Base-by-base conservation (phyloP, 1,140 invertebrate species). In the Zaprionus taronus region DNA sequence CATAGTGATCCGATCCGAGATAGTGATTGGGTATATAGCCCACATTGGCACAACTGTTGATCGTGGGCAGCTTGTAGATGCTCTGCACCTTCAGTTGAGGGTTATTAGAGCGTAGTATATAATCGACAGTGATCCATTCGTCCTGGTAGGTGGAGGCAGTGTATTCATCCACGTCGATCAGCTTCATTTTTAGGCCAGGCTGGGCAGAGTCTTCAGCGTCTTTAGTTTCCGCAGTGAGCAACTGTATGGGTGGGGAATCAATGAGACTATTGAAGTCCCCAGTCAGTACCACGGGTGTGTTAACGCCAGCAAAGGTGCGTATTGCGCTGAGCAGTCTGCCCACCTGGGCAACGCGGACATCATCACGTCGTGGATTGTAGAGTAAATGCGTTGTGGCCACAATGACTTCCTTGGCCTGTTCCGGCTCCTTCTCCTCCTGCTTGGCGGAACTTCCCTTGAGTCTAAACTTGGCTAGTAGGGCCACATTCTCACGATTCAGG, bases 341-440 rank as follows among this genome's bases (percentile, higher is more conserved):
- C 22, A 95, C 93, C 93, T 99, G 98, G 1, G 97, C 98, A 17
- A 99, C 93, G 83, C 98, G 95, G 0, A 99, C 95, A 93, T 99
- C 98, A 24, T 96, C 95, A 28, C 98, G 93, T 81, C 94, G 95
- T 0, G 97, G 97, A 94, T 99, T 99, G 91, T 97, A 99, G 6
- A 99, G 93, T n/a, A 99, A 93, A 94, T 99, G 98, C 0, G 98
- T 99, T 4, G 97, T 99, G 5, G 97, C 97, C 0, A 99, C 94
- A 28, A 97, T 94, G 57, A 98, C 92, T 22, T 95, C 93, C 6
- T 80, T 85, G 24, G 69, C 26, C 12, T 63, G 44, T 0, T 61
- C 20, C 0, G 92, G 20, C 11, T 65, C 38, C 1, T 61, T 20
- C 0, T 93, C 93, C 1, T 92, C 57, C 2, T 93, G 94, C 57